phyloP scores from a whole-genome alignment of 1,140 invertebrate genomes.

The Steinernema khuongi region DNA sequence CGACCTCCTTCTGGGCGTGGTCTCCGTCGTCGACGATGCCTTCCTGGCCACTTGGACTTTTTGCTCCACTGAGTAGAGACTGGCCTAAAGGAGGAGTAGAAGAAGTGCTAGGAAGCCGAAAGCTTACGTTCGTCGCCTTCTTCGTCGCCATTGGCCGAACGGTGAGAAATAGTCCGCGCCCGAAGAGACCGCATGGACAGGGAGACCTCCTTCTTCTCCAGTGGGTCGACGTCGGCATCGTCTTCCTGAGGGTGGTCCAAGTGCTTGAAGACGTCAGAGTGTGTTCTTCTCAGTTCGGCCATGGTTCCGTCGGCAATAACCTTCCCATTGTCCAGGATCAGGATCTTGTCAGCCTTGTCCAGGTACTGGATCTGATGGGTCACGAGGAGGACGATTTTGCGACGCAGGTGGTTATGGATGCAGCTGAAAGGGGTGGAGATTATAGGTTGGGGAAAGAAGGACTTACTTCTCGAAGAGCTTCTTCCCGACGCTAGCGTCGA shows the following conservation, averaged over 20 bases:
- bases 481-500: conserved; percentile 58
- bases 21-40: not conserved
- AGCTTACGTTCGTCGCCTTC: conserved; percentile 9
- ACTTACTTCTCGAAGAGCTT: conserved; percentile 61
- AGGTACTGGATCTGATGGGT: conserved; percentile 81
- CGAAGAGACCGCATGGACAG: not conserved
- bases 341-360: conserved; percentile 70
- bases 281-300: conserved; percentile 10
- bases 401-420: conserved; percentile 66
- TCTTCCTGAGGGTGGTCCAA: not conserved
- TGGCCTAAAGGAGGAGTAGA: no score
- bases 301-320: conserved; percentile 26
- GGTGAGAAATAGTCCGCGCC: conserved; percentile 4
- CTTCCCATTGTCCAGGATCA: conserved; percentile 70
- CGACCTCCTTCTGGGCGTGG: not conserved
- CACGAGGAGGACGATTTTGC: conserved; percentile 73
- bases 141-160: conserved; percentile 20
- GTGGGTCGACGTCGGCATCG: conserved; percentile 12
- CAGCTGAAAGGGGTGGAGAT: conserved; percentile 53
- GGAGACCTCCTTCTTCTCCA: conserved; percentile 21
- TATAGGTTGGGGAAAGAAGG: conserved; percentile 15
- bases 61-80: no score
- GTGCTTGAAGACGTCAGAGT: conserved; percentile 28
- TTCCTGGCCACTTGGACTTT: not conserved
- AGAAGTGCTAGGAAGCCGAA: not conserved